Percentiles rank a stretch among this genome's conserved stretches.
Conservation (phyloP, 2,797 vertebrate genomes). For the Apogon talboti region DNA sequence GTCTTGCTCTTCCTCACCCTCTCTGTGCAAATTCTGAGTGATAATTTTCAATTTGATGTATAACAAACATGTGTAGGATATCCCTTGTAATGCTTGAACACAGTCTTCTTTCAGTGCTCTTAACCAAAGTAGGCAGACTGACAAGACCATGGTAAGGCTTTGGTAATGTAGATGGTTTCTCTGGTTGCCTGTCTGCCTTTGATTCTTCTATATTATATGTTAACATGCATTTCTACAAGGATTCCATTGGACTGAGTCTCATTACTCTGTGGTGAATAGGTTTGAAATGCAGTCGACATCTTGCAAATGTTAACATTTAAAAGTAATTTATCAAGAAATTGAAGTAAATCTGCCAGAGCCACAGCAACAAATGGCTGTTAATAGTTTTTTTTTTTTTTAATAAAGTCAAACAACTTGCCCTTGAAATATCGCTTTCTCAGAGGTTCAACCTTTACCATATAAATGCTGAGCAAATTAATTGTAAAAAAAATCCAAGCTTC, state of each 20-base stretch:
- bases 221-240: conserved; percentile 65
- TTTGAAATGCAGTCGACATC: conserved; percentile 57
- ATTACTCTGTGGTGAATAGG: conserved; percentile 65
- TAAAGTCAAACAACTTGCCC: conserved; percentile 15
- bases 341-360: conserved; percentile 49
- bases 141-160: conserved; percentile 53
- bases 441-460: too few species aligned
- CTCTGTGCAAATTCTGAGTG: conserved; percentile 60
- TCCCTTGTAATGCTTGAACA: conserved; percentile 44
- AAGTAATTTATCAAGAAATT: conserved; percentile 60
- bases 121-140: conserved; percentile 61
- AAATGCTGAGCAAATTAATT: neutral
- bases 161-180: conserved; percentile 51
- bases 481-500: neutral
- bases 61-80: conserved; percentile 73
- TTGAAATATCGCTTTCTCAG: too few species aligned
- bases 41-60: conserved; percentile 75
- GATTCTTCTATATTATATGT: conserved; percentile 67
- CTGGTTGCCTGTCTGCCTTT: conserved; percentile 67
- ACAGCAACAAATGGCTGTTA: conserved; percentile 62
- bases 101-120: conserved; percentile 40
- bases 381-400: conserved; percentile 33
- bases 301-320: conserved; percentile 70
- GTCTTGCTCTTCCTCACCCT: conserved; percentile 42
- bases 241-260: conserved; percentile 64